Percentiles rank a stretch among this genome's conserved stretches.
phyloP scores from a whole-genome alignment of 1,140 invertebrate species.

The Nilaparvata lugens region DNA sequence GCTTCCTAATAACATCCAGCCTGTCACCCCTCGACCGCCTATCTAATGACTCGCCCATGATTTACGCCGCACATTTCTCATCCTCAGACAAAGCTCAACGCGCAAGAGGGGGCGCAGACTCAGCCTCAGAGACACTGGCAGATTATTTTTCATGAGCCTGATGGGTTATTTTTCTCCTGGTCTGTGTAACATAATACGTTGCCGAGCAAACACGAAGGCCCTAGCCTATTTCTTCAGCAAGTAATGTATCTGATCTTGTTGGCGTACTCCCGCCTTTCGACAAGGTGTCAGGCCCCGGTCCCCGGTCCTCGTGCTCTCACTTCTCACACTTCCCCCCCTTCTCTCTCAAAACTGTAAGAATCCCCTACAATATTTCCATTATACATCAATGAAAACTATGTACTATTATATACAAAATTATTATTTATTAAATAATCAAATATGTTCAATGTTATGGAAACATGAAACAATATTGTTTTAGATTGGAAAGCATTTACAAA shows the following conservation, averaged over 20 bases:
- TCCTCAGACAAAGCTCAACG: constrained; percentile 7
- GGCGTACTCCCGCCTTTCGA: too few species aligned
- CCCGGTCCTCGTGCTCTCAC: too few species aligned
- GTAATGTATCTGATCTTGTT: not conserved
- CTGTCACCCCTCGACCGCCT: constrained; percentile 14
- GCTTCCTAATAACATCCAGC: constrained; percentile 16
- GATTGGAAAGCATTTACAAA: too few species aligned
- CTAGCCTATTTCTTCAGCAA: not conserved
- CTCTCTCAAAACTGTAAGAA: too few species aligned
- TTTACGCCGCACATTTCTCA: constrained; percentile 17
- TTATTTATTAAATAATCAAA: too few species aligned
- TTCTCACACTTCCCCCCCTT: too few species aligned
- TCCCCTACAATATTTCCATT: too few species aligned
- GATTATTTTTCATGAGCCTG: constrained; percentile 17
- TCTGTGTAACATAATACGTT: constrained; percentile 11
- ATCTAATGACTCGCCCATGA: constrained; percentile 18
- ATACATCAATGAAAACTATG: too few species aligned
- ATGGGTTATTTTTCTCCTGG: constrained; percentile 18
- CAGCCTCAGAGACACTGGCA: constrained; percentile 3
- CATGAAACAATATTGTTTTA: too few species aligned
- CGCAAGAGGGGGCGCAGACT: not conserved
- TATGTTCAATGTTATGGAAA: too few species aligned
- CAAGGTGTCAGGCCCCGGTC: too few species aligned
- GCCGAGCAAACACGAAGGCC: constrained; percentile 8
- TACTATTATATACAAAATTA: too few species aligned